Evolutionary conservation across 2,888 invertebrate genomes (phyloP).

Genomic region (Drosophila tanythrix): DNA sequence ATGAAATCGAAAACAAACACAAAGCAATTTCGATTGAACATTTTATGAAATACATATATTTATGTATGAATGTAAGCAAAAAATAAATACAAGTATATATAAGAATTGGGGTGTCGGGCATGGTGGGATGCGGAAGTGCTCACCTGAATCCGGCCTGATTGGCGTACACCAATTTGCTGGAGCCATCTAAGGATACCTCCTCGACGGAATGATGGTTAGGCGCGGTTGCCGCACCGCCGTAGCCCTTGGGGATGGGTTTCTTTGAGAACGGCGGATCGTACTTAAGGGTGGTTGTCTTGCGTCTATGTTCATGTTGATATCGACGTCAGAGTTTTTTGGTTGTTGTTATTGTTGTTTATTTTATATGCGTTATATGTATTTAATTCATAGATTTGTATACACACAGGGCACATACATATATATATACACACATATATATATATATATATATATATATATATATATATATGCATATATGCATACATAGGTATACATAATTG

Average conservation of each 20-base stretch:
- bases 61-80: background rate
- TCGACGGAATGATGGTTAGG: conserved; percentile 91
- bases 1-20: conserved; percentile 10
- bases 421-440: conserved; percentile 29
- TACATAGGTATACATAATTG: conserved; percentile 30
- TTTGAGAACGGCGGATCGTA: conserved; percentile 95
- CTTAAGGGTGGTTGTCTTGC: conserved; percentile 95
- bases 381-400: conserved; percentile 54
- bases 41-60: conserved; percentile 7
- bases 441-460: conserved; percentile 28
- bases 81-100: background rate
- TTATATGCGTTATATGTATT: conserved; percentile 65
- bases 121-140: conserved; percentile 21
- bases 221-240: conserved; percentile 87
- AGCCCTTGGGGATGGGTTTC: conserved; percentile 91
- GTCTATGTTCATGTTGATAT: conserved; percentile 86
- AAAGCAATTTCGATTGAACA: conserved; percentile 5
- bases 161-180: conserved; percentile 93
- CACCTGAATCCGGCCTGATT: conserved; percentile 89
- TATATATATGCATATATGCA: conserved; percentile 19
- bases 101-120: background rate
- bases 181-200: conserved; percentile 91
- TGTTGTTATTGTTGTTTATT: conserved; percentile 53
- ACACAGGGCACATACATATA: conserved; percentile 63
- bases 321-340: conserved; percentile 58